Base-by-base conservation (phyloP, 2,888 invertebrate genomes). In the Chydorus sphaericus region DNA sequence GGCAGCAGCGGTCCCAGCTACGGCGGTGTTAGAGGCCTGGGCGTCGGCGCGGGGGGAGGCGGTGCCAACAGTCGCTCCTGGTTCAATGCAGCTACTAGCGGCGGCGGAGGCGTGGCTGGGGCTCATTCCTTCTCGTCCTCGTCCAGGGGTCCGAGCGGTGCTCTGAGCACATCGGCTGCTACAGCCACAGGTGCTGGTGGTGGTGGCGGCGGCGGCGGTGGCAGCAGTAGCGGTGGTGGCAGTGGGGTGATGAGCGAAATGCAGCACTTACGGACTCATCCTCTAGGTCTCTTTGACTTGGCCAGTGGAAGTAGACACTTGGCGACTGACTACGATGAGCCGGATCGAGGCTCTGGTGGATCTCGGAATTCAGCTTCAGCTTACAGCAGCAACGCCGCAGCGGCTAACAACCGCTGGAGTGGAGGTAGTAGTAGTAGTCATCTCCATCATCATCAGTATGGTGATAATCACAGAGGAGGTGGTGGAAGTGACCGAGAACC, bases 1-100 rank as follows among this genome's bases (percentile, higher is more conserved):
- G 74, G 74, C 63, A 67, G 70, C 56, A 66, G 67, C 55, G 68
- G 64, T 51, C 62, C 64, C 51, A 60, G 62, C 52, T 55, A 51
- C n/a, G 58, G 56, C 58, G 62, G 67, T 55, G 65, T 63, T 55
- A 20, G 44, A 44, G 62, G 63, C 33, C 38, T 44, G 26, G 55
- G 54, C 14, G 57, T 57, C 58, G 62, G 67, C 56, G 65, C 63
- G 55, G 62, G 63, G 20, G 62, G 63, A 23, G 57, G 59, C 56
- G 65, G 49, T 56, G 33, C 55, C 57, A 49, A 69, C 51, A 65
- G 67, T 14, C 63, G 66, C 3, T 69, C 68, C 1, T 68, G 70
- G 16, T 55, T 69, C 65, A 65, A 69, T 30, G 56, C 53, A 18
- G 53, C 53, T 11, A 49, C 54, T 2, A 67, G 1, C 20, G 30